Base-by-base conservation (phyloP, 1,140 invertebrate species). In the Euschistus heros region DNA sequence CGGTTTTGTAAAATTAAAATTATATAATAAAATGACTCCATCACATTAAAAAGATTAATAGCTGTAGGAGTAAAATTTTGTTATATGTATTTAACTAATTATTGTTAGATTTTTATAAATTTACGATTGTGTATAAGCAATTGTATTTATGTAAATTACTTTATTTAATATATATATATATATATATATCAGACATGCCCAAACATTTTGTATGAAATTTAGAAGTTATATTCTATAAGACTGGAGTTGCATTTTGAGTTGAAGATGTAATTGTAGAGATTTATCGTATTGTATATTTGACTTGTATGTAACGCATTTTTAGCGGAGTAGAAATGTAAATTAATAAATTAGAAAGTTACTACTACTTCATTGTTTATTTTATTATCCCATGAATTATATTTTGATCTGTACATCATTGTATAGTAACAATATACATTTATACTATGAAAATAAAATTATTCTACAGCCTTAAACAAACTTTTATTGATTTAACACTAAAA, bases 211-310 rank as follows among this genome's bases (percentile, higher is more conserved):
- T 64, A 47, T 54, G 20, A 62, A 37, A 1, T 27, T 44, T 64
- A 64, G 62, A 46, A 50, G 14, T 64, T 22, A 64, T 64, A 47
- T 64, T 62, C 17, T 30, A 64, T 50, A 64, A 64, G 62, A 64
- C 62, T 64, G 62, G 62, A 47, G 62, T 64, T 64, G 62, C 62
- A 64, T 64, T 64, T 64, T 64, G 62, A 42, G 46, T 42, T 64
- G 42, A 47, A 63, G 33, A 18, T 17, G 62, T 47, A 63, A 4
- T n/a, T 6, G 17, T 64, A 64, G 62, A 27, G 42, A 22, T 64
- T 50, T 64, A 37, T 64, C 52, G 62, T 64, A 64, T 47, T 50
- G 30, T 64, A 64, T 64, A 64, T 30, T 64, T 30, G 62, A 64
- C 62, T 64, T 37, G 62, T 64, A 64, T 47, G 6, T 64, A 64